Percentiles rank a stretch among this genome's conserved stretches.
Conservation (phyloP, 2,113 vertebrate species). For the Macrotus californicus region DNA sequence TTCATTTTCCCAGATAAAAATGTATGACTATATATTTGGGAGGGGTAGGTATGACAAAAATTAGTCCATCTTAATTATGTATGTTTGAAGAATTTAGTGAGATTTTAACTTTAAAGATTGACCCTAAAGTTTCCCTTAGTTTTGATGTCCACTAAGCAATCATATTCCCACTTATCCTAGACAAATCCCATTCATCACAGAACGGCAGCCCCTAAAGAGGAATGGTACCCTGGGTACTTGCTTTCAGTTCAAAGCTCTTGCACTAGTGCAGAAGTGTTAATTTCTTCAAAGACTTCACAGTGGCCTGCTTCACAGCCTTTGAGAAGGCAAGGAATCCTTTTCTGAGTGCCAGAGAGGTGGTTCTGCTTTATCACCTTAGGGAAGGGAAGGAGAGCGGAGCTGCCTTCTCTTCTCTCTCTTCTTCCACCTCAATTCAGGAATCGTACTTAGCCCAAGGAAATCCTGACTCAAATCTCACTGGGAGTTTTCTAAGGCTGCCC, state of each 20-base stretch:
- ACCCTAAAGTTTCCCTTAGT: background rate
- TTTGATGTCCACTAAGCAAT: background rate
- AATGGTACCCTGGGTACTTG: background rate
- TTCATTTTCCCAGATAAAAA: slow-evolving; percentile 17
- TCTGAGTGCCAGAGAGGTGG: background rate
- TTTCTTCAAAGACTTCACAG: slow-evolving; percentile 35
- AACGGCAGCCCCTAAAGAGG: background rate
- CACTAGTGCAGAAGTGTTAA: background rate
- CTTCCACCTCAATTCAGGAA: background rate
- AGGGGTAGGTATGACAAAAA: background rate
- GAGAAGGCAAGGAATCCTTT: background rate
- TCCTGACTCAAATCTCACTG: background rate
- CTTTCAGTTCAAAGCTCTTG: slow-evolving; percentile 9
- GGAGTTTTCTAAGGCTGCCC: background rate
- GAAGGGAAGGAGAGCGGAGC: background rate
- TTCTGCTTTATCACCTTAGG: background rate
- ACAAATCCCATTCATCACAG: background rate
- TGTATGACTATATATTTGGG: background rate
- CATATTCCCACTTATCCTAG: background rate
- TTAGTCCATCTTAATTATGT: background rate
- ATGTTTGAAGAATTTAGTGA: slow-evolving; percentile 23
- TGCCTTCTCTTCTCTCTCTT: background rate
- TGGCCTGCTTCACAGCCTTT: background rate
- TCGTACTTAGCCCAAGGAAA: background rate
- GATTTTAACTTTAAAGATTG: background rate